phyloP scores from a whole-genome alignment of 2,888 invertebrate genomes.

The Arctia plantaginis region DNA sequence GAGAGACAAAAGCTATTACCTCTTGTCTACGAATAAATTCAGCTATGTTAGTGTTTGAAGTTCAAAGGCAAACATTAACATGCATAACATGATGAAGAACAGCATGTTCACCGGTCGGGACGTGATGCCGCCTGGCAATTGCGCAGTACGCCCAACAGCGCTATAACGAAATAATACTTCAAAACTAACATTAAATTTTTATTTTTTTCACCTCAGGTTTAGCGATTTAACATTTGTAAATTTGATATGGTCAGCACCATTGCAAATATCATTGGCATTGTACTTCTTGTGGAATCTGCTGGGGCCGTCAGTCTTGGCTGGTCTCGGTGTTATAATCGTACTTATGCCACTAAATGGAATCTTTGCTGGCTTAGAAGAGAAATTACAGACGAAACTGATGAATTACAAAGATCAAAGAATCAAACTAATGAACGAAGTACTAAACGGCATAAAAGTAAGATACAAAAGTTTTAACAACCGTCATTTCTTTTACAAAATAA shows the following conservation, averaged over 20 bases:
- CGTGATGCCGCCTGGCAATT: too few species aligned
- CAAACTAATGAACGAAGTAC: conserved; percentile 94
- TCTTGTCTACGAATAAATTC: background rate
- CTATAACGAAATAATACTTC: background rate
- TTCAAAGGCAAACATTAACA: too few species aligned
- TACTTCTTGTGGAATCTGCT: conserved; percentile 92
- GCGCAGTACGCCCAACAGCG: background rate
- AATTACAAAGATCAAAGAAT: conserved; percentile 94
- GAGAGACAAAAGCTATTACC: too few species aligned
- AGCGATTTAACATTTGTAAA: conserved; percentile 92
- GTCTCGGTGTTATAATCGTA: conserved; percentile 95
- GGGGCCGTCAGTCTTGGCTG: conserved; percentile 93
- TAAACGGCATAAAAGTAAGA: conserved; percentile 93
- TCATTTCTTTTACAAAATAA: background rate
- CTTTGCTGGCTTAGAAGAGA: conserved; percentile 90
- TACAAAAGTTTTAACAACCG: background rate
- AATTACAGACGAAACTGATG: conserved; percentile 92
- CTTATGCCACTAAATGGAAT: conserved; percentile 93
- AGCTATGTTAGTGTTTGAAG: too few species aligned
- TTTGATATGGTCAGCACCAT: conserved; percentile 93
- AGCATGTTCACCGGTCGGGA: background rate
- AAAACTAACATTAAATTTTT: background rate
- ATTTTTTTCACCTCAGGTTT: conserved; percentile 75
- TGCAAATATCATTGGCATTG: conserved; percentile 92
- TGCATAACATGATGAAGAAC: background rate